phyloP scores from a whole-genome alignment of 2,888 invertebrate genomes.

The Sialis fuliginosa region DNA sequence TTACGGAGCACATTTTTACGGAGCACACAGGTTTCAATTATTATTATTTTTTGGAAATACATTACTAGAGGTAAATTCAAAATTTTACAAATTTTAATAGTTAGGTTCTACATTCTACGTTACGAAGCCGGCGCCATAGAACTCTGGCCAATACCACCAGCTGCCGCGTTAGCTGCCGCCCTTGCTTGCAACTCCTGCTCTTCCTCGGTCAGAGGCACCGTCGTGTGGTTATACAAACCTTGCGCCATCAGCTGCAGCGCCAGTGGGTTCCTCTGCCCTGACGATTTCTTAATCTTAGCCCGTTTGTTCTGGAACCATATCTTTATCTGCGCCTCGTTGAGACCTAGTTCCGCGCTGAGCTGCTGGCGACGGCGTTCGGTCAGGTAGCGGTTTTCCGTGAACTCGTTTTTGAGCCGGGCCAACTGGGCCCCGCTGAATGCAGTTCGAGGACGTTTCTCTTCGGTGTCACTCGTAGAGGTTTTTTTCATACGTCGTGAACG shows the following conservation, averaged over 20 bases:
- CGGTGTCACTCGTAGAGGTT: slow-evolving; percentile 25
- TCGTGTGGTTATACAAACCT: slow-evolving; percentile 81
- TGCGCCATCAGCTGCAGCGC: slow-evolving; percentile 88
- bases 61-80: too few relatives aligned
- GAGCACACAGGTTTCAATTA: too few relatives aligned
- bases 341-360: slow-evolving; percentile 73
- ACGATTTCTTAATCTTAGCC: slow-evolving; percentile 88
- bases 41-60: too few relatives aligned
- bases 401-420: slow-evolving; percentile 80
- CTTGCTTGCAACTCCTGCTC: slow-evolving; percentile 43
- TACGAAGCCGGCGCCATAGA: too few relatives aligned
- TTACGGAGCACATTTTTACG: too few relatives aligned
- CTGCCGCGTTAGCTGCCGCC: too few relatives aligned
- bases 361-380: slow-evolving; percentile 83
- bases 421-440: slow-evolving; percentile 92
- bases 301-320: slow-evolving; percentile 97
- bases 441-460: slow-evolving; percentile 87
- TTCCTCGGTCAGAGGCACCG: slow-evolving; percentile 53
- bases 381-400: slow-evolving; percentile 80
- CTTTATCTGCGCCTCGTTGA: slow-evolving; percentile 95
- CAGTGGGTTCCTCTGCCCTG: slow-evolving; percentile 67
- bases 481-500: slow-evolving; percentile 35
- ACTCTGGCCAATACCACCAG: too few relatives aligned
- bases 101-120: too few relatives aligned
- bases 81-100: too few relatives aligned